Base-by-base conservation (phyloP, 1,140 invertebrate genomes). In the Hydropsyche tenuis region DNA sequence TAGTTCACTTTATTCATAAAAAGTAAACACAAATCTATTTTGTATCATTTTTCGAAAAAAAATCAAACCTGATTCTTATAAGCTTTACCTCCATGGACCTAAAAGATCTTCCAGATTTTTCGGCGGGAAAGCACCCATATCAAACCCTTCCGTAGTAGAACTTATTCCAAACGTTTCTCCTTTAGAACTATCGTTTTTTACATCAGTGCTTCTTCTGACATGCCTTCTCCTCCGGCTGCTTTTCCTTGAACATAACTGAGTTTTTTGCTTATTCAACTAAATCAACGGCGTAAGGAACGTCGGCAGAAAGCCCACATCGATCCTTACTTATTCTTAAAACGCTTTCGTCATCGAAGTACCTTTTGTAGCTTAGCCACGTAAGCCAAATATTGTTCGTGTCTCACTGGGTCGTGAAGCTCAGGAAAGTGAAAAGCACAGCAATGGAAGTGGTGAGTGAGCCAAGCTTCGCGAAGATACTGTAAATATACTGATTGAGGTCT, bases 381-480 rank as follows among this genome's bases (percentile, higher is more conserved):
- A 5, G 83, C 82, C 78, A 88, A 80, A 73, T 88, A 87, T 42
- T 87, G 80, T 9, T 86, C 86, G 79, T 91, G 90, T 30, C 88
- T 82, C 7, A 82, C 80, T 0, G 92, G 92, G 81, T 93, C 87
- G 79, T 95, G 94, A 23, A 89, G 87, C 71, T 90, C 89, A 0
- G 94, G 94, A 81, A 90, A 94, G 80, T 90, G 88, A 81, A 96
- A 96, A 1, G 94, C 93, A 81, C 94, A 96, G 83, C 94, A 96
- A 78, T 96, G 94, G 80, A 95, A 95, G 18, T 93, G 90, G 83
- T 95, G 94, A 0, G 93, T 95, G 53, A 96, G 83, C 74, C 84
- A 85, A 9, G 88, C 92, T 79, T 80, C 79, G 75, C 81, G 84
- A 16, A 88, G 83, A 73, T 82, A 82, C 87, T 88, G 73, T 5